Evolutionary conservation across 2,113 vertebrate species (phyloP).

Genomic region (Rana temporaria): DNA sequence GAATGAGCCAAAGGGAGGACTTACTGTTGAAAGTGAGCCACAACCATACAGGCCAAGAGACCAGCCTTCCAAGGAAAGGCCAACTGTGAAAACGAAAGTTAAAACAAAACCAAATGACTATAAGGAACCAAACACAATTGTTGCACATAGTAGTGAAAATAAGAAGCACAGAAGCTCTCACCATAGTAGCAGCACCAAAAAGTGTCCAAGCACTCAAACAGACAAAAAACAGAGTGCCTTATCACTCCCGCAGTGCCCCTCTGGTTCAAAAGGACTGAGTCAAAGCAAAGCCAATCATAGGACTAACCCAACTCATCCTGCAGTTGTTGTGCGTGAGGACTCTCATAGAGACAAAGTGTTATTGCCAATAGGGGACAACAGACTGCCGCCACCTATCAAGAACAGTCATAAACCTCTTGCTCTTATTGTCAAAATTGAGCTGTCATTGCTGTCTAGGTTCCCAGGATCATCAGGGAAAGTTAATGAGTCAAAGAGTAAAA

Average conservation of each 20-base stretch:
- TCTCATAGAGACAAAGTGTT: slow-evolving; percentile 64
- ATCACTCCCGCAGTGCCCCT: slow-evolving; percentile 50
- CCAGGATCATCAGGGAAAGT: slow-evolving; percentile 68
- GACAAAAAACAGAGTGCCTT: slow-evolving; percentile 59
- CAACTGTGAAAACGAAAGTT: slow-evolving; percentile 82
- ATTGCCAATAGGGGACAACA: slow-evolving; percentile 63
- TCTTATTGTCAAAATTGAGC: slow-evolving; percentile 86
- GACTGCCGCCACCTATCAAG: slow-evolving; percentile 58
- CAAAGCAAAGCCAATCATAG: slow-evolving; percentile 58
- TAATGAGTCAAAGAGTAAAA: slow-evolving; percentile 55
- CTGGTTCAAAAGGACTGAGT: slow-evolving; percentile 64
- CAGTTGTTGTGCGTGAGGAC: slow-evolving; percentile 59
- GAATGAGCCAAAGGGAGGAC: slow-evolving; percentile 54
- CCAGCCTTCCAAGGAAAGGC: slow-evolving; percentile 75
- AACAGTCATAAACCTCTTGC: slow-evolving; percentile 29
- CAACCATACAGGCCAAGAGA: slow-evolving; percentile 65
- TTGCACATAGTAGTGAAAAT: slow-evolving; percentile 61
- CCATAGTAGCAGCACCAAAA: slow-evolving; percentile 56
- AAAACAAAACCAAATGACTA: slow-evolving; percentile 64
- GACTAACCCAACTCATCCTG: slow-evolving; percentile 64
- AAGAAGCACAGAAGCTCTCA: slow-evolving; percentile 66
- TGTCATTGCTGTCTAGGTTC: slow-evolving; percentile 80
- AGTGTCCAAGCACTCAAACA: slow-evolving; percentile 19
- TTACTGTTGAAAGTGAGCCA: slow-evolving; percentile 70
- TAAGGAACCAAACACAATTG: slow-evolving; percentile 64